Conservation (phyloP, 2,888 invertebrate genomes). For the Allygus modestus region DNA sequence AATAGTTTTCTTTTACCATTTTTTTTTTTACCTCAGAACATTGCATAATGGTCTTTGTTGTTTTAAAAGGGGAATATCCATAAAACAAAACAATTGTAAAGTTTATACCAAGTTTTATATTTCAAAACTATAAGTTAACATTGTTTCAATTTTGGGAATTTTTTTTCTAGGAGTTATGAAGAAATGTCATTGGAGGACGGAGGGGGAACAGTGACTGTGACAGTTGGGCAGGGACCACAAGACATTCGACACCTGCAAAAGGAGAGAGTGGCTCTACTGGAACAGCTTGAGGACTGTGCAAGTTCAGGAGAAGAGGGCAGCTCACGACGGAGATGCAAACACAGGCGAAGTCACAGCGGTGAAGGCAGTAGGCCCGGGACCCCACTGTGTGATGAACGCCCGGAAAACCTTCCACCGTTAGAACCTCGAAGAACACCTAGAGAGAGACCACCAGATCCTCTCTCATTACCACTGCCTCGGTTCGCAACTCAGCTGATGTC, state of each 20-base stretch:
- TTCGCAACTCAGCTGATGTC: conserved; percentile 86
- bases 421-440: conserved; percentile 85
- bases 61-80: too few relatives aligned
- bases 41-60: too few relatives aligned
- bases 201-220: conserved; percentile 63
- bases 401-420: conserved; percentile 84
- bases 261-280: conserved; percentile 81
- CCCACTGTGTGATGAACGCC: conserved; percentile 89
- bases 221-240: conserved; percentile 73
- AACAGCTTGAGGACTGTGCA: conserved; percentile 79
- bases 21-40: too few relatives aligned
- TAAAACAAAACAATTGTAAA: too few relatives aligned
- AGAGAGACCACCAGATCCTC: conserved; percentile 82
- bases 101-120: background rate
- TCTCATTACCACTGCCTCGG: conserved; percentile 91
- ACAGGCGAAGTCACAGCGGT: conserved; percentile 76
- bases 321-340: conserved; percentile 74
- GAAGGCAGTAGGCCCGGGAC: conserved; percentile 89
- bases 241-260: conserved; percentile 84
- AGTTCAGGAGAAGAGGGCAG: conserved; percentile 70
- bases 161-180: conserved; percentile 69
- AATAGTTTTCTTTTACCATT: too few relatives aligned
- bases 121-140: background rate
- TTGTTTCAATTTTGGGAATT: conserved; percentile 1
- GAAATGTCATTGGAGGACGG: conserved; percentile 68